Base-by-base conservation (phyloP, 2,113 vertebrate species). In the Alligator sinensis region DNA sequence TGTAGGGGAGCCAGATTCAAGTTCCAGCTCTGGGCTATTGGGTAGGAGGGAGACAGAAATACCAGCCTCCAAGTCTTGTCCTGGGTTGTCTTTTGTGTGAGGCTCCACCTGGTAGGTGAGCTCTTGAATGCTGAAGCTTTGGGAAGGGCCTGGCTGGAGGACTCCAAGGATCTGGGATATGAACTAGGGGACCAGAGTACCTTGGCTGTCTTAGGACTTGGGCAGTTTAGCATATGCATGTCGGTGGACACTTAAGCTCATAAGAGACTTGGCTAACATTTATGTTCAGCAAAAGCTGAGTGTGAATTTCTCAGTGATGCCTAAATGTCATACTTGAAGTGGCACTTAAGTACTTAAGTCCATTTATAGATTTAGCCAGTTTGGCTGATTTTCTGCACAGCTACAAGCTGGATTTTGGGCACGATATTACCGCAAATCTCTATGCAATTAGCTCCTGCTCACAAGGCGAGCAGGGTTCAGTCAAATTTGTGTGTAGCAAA, bases 321-420 rank as follows among this genome's bases (percentile, higher is more conserved):
- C 47, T 47, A 97, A 95, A 95, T 87, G 62, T 60, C 28, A 2
- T n/a, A 34, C 1, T 95, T 84, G 79, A 95, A 95, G 82, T 64
- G 91, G 60, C 86, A 90, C 62, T 82, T 76, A 10, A 75, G 60
- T 79, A 90, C 62, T 82, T 76, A 10, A 75, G 63, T 79, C 89
- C 80, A 81, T 89, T 76, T 78, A 75, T 25, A 93, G 74, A 62
- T 92, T 81, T 74, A 93, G 90, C 63, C 95, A 86, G 77, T 86
- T 80, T 94, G 77, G 13, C 74, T 1, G 2, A 16, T 77, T 90
- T 82, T 78, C 90, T 93, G 77, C 68, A 87, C 72, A 17, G 60
- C 18, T 22, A 63, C n/a, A 22, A 60, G 28, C 70, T 94, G 82
- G 74, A 80, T 72, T 95, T 90, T 63, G 5, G 24, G 68, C 60